Base-by-base conservation (phyloP, 1,140 invertebrate species). In the Aphelenchoides fujianensis region DNA sequence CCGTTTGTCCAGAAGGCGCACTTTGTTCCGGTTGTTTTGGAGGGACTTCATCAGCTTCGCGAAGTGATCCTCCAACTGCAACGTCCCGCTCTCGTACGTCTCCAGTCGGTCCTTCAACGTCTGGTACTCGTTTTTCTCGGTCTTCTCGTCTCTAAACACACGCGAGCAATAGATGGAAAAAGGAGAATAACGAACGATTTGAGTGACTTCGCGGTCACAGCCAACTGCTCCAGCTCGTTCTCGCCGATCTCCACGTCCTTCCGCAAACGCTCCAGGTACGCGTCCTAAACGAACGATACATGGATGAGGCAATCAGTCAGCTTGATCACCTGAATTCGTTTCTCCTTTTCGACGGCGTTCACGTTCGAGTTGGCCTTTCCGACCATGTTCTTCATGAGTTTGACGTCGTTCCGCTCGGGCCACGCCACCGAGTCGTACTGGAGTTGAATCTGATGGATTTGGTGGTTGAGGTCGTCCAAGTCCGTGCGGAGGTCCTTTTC, bases 1-100 rank as follows among this genome's bases (percentile, higher is more conserved):
- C 32, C 63, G 31, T 35, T 35, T 66, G 3, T 69, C 67, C 67
- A 69, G 23, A 0, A 69, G 3, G 2, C 64, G 67, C n/a, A 69
- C 61, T 69, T 69, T 71, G 23, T 69, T 69, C 12, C 68, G 64
- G 3, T 69, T 68, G 61, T 69, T 69, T 71, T 71, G 67, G 12
- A 69, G 61, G 12, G 67, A 69, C 27, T 69, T 69, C 57, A 69
- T 71, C 62, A 69, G 71, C 57, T 69, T 69, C 1, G 19, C 68
- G 7, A 70, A 69, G 31, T 69, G 67, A 71, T 69, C 67, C 5
- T 69, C 67, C 67, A 69, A 9, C 1, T 69, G 57, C 63, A 69
- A 16, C 12, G 64, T 69, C 12, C 67, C 67, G n/a, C 16, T 0
- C 64, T 69, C 23, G 67, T 23, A 69, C 2, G 61, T 69, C 30